Percentiles rank a stretch among this genome's conserved stretches.
phyloP scores from a whole-genome alignment of 2,797 vertebrate species.

The Rousettus madagascariensis region DNA sequence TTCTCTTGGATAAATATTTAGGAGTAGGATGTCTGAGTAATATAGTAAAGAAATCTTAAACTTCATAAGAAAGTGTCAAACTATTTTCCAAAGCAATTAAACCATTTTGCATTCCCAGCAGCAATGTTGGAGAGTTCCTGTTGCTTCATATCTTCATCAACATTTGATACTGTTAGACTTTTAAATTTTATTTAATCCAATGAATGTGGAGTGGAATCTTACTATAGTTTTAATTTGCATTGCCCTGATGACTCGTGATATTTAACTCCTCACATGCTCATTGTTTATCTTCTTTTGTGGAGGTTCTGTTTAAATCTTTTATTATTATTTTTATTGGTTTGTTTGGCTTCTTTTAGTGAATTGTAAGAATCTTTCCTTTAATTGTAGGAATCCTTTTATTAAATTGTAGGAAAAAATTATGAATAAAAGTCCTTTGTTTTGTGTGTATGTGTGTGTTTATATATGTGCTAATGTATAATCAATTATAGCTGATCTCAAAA shows the following conservation, averaged over 20 bases:
- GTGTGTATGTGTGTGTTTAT: background rate
- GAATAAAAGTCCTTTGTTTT: background rate
- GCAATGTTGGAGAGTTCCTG: background rate
- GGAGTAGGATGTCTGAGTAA: background rate
- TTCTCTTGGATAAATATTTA: background rate
- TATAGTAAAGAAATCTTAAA: background rate
- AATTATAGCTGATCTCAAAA: conserved; percentile 10
- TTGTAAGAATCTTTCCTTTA: background rate
- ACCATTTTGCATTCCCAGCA: background rate
- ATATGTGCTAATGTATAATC: background rate
- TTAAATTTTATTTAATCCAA: background rate
- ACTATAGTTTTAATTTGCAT: background rate
- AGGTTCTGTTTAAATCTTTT: background rate
- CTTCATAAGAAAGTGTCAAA: background rate
- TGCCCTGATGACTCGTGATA: background rate
- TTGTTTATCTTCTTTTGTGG: background rate
- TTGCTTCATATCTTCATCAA: background rate
- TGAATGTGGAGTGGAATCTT: background rate
- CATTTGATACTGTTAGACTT: background rate
- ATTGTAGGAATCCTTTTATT: background rate
- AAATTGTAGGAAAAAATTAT: background rate
- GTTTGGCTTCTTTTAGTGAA: background rate
- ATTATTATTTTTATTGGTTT: conserved; percentile 1
- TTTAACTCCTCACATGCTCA: background rate
- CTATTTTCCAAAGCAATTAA: background rate